Base-by-base conservation (phyloP, 2,888 invertebrate genomes). In the Amphipyra tragopoginis region DNA sequence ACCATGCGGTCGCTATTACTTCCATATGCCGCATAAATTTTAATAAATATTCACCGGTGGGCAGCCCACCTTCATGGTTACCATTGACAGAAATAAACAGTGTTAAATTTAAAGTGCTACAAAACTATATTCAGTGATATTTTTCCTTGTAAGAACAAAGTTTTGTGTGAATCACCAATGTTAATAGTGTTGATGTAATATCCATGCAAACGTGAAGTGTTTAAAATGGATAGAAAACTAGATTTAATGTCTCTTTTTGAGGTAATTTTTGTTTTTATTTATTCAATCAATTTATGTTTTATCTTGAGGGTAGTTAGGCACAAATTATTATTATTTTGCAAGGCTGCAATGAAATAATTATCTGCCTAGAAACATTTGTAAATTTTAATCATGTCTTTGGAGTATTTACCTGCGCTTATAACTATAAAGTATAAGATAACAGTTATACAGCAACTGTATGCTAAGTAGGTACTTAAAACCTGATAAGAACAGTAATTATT, bases 151-250 rank as follows among this genome's bases (percentile, higher is more conserved):
- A 68, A 78, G 69, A 58, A 70, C 62, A 73, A 21, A 21, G 68
- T 75, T 72, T 60, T 43, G 70, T 82, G 87, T 91, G 88, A 84
- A 74, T 86, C 65, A 84, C 80, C 77, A 79, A 85, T 87, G 88
- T 72, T 77, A 63, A 52, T 54, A 69, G 80, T 80, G 79, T 86
- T 86, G 79, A 86, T 87, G 79, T 87, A 87, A 87, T 64, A 82
- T 84, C 79, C 72, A 86, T 86, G 85, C 75, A 81, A 84, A 70
- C 61, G 72, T 83, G 76, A 84, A 83, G 81, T 80, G 80, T 65
- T 77, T 66, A 93, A 84, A 80, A 94, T 94, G 95, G 94, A 94
- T 91, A 93, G 87, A 86, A 95, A 93, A 88, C 80, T 95, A 89
- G 95, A 95, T 81, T 83, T 95, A 56, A 85, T 95, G 85, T 94